These are phyloP conservation scores for Syrmaticus mikado DNA, from an alignment of 2,113 vertebrate species.

Conservation along the genomic window DNA sequence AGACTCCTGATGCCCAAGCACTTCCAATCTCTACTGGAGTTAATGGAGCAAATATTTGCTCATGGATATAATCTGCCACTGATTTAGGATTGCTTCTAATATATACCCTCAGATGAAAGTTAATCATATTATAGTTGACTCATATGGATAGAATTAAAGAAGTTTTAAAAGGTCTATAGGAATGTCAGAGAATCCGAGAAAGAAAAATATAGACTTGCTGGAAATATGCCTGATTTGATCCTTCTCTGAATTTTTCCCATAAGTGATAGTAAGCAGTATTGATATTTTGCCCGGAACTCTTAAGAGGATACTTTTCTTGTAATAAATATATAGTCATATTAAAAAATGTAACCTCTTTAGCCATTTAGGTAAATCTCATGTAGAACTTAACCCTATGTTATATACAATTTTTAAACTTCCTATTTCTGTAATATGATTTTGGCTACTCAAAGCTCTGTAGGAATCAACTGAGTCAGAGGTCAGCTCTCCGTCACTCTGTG, in stretches of 20 bases:
- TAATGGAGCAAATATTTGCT: conserved; percentile 67
- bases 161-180: background rate
- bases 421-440: background rate
- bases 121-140: background rate
- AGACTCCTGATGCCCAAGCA: background rate
- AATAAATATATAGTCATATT: background rate
- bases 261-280: background rate
- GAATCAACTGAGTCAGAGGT: background rate
- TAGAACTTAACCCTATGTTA: background rate
- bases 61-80: background rate
- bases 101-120: background rate
- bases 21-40: background rate
- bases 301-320: background rate
- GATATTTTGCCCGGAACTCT: background rate
- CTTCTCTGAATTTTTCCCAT: background rate
- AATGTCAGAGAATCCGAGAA: background rate
- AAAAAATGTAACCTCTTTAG: background rate
- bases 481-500: background rate
- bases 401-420: background rate
- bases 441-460: background rate
- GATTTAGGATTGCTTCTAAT: background rate
- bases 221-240: background rate
- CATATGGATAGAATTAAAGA: background rate
- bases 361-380: background rate
- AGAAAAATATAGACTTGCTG: background rate